Evolutionary conservation across 1,140 invertebrate species (phyloP).

Genomic region (Alviniconcha marisindica): DNA sequence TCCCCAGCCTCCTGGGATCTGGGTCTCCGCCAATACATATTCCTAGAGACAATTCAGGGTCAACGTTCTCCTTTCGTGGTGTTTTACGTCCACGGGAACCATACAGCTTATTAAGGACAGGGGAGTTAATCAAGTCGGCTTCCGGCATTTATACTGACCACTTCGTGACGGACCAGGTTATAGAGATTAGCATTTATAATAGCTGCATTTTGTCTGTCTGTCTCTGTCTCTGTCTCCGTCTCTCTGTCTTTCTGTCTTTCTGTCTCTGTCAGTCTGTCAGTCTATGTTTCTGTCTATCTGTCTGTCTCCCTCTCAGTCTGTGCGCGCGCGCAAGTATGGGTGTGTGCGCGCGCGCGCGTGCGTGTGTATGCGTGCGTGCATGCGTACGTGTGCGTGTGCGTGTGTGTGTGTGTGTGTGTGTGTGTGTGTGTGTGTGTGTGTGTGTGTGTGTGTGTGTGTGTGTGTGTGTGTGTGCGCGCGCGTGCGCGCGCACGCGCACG

Average conservation of each 20-base stretch:
- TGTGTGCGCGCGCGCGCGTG: neutral
- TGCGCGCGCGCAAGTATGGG: neutral
- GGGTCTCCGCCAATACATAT: too few species aligned
- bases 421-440: constrained; percentile 1
- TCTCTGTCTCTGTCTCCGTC: neutral
- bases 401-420: constrained; percentile 16
- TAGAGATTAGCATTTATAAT: too few species aligned
- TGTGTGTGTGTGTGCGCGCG: constrained; percentile 8
- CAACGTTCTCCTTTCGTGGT: too few species aligned
- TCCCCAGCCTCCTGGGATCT: too few species aligned
- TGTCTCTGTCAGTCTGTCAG: neutral
- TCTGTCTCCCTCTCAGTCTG: neutral
- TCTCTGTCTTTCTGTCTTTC: neutral
- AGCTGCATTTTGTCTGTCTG: neutral
- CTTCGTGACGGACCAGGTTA: too few species aligned
- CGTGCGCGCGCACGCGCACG: neutral
- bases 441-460: constrained; percentile 17
- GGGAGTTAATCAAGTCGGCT: too few species aligned
- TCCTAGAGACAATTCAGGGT: too few species aligned
- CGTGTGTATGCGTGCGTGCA: neutral
- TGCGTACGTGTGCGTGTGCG: neutral
- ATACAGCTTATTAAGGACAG: too few species aligned
- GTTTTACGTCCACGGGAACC: too few species aligned
- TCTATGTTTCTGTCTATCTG: neutral
- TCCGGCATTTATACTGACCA: neutral